A percentile compares a stretch with the other conserved stretches of the same genome.
phyloP scores from a whole-genome alignment of 1,140 invertebrate genomes.

The Cydia amplana region DNA sequence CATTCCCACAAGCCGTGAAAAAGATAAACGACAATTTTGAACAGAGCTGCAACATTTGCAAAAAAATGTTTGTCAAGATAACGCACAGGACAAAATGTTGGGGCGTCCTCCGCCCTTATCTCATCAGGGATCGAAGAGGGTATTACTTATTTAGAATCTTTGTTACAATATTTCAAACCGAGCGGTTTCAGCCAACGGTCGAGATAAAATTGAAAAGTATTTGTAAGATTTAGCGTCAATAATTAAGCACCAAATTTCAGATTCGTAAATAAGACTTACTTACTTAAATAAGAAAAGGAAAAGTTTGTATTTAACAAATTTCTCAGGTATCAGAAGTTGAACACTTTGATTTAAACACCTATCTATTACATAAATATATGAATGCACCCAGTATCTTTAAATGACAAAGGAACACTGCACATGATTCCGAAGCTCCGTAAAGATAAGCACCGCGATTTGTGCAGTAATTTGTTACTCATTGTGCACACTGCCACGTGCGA shows the following conservation, averaged over 20 bases:
- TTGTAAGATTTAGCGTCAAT: neutral
- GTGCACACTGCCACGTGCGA: conserved; percentile 36
- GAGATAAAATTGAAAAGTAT: neutral
- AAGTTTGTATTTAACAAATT: too few relatives aligned
- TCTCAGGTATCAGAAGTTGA: neutral
- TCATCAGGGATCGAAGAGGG: conserved; percentile 40
- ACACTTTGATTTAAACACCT: neutral
- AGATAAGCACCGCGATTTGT: conserved; percentile 39
- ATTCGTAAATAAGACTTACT: neutral
- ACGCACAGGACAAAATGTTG: conserved; percentile 45
- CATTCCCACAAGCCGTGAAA: neutral
- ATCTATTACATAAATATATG: neutral
- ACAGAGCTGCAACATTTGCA: conserved; percentile 29
- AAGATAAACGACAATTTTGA: conserved; percentile 36
- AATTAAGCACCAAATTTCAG: neutral
- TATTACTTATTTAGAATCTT: conserved; percentile 41
- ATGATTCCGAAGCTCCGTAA: conserved; percentile 32
- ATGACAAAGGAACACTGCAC: conserved; percentile 36
- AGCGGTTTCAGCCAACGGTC: neutral
- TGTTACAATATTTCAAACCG: conserved; percentile 3
- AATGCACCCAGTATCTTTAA: conserved; percentile 8
- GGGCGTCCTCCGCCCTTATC: conserved; percentile 48
- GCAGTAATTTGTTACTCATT: conserved; percentile 51
- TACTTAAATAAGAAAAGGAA: neutral
- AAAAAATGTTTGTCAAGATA: conserved; percentile 46